Evolutionary conservation across 2,888 invertebrate species (phyloP).

Genomic region (Hyppa rectilinea): DNA sequence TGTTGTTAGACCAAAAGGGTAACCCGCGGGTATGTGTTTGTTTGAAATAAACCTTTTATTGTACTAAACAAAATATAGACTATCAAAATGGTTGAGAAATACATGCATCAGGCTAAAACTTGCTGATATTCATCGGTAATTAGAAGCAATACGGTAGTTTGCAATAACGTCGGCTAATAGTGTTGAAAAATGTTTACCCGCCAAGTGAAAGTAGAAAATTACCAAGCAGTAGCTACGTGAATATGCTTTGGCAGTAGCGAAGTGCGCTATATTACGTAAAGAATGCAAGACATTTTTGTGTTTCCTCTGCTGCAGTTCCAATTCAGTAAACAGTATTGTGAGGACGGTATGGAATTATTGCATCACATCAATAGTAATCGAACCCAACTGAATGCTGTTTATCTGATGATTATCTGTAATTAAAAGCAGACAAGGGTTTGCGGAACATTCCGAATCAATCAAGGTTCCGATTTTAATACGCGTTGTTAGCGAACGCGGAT

Average conservation of each 20-base stretch:
- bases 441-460: conserved; percentile 34
- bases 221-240: conserved; percentile 41
- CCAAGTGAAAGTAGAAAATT: conserved; percentile 75
- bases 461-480: conserved; percentile 20
- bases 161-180: conserved; percentile 44
- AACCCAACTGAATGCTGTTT: conserved; percentile 13
- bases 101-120: conserved; percentile 52
- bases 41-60: background rate
- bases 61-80: background rate
- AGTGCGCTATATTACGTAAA: conserved; percentile 62
- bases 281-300: conserved; percentile 73
- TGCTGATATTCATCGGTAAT: conserved; percentile 56
- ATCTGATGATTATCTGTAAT: conserved; percentile 23
- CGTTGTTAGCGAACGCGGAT: conserved; percentile 25
- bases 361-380: conserved; percentile 9
- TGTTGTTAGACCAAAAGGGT: conserved; percentile 67
- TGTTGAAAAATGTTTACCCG: conserved; percentile 67
- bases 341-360: conserved; percentile 18
- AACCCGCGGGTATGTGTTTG: conserved; percentile 69
- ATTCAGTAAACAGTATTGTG: conserved; percentile 51
- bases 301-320: conserved; percentile 70
- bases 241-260: conserved; percentile 42
- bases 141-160: conserved; percentile 57
- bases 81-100: conserved; percentile 46
- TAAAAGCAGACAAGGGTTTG: conserved; percentile 30